phyloP scores from a whole-genome alignment of 2,888 invertebrate species.

The Parthenolecanium corni region DNA sequence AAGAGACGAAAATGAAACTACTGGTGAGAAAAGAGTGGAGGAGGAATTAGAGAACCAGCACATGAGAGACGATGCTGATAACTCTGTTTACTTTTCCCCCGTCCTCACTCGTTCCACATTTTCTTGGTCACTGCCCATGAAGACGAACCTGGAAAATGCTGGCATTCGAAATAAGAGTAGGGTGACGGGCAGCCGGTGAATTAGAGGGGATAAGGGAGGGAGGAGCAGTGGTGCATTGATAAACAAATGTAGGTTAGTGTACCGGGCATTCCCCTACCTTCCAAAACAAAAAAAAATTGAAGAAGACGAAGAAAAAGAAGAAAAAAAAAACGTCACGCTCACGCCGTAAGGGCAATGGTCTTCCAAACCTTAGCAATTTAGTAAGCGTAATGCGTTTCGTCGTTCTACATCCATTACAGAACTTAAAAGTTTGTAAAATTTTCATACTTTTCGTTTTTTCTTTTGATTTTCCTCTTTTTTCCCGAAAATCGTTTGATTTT shows the following conservation, averaged over 20 bases:
- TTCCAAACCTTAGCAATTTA: slow-evolving; percentile 11
- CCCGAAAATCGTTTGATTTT: no score
- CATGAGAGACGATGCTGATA: neutral
- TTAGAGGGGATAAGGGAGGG: neutral
- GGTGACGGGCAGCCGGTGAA: neutral
- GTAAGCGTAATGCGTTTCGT: slow-evolving; percentile 1
- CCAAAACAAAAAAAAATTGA: neutral
- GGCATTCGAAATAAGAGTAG: neutral
- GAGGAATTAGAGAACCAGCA: neutral
- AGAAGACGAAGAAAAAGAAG: neutral
- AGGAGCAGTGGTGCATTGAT: neutral
- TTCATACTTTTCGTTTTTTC: no score
- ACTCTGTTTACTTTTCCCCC: neutral
- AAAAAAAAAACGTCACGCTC: neutral
- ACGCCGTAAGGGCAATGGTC: slow-evolving; percentile 24
- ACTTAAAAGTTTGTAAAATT: no score
- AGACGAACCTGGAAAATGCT: slow-evolving; percentile 12
- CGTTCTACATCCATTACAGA: neutral
- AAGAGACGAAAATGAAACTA: neutral
- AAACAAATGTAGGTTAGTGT: slow-evolving; percentile 30
- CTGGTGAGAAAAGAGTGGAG: neutral
- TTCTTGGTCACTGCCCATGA: slow-evolving; percentile 6
- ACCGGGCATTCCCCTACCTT: slow-evolving; percentile 28
- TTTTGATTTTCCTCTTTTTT: no score
- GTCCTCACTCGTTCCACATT: neutral